Base-by-base conservation (phyloP, 2,888 invertebrate species). In the Drosophila phalerata region DNA sequence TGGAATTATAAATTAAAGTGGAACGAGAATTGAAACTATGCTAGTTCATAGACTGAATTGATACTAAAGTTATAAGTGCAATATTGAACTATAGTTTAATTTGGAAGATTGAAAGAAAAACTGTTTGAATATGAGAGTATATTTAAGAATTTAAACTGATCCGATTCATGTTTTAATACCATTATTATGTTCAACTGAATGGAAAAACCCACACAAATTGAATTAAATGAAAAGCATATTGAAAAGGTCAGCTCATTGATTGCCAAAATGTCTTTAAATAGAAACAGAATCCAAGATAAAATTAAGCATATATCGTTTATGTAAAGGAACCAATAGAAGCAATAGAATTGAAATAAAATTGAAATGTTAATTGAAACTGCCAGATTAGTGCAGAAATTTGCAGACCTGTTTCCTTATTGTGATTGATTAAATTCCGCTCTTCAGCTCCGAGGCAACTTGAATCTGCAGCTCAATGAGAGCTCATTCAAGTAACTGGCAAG, bases 401-500 rank as follows among this genome's bases (percentile, higher is more conserved):
- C 42, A 42, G 52, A 32, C 22, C 15, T 60, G 25, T 28, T 45
- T n/a, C 17, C 37, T 28, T 10, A 45, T 61, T 25, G 37, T 38
- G 51, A 56, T 34, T 37, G 34, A 25, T 48, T 48, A 30, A 11
- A 5, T 9, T 22, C 25, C 8, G 19, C 32, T 22, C 17, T 28
- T 38, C 17, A 34, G 34, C 37, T 49, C 30, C 53, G n/a, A 30
- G 72, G 15, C 65, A 49, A 68, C 66, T 63, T 73, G 58, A 66
- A 60, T 49, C 58, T 62, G 13, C 13, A 52, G 69, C 69, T 73
- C 61, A 77, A 69, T 73, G 78, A 64, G 64, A 87, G 88, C 75
- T 65, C 73, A 88, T 75, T 85, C 69, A 82, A 74, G 65, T 77
- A 84, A 58, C 86, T 69, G 65, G 47, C 67, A 69, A 70, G 60